phyloP scores from a whole-genome alignment of 2,888 invertebrate genomes.

The Ornithoptera priamus region DNA sequence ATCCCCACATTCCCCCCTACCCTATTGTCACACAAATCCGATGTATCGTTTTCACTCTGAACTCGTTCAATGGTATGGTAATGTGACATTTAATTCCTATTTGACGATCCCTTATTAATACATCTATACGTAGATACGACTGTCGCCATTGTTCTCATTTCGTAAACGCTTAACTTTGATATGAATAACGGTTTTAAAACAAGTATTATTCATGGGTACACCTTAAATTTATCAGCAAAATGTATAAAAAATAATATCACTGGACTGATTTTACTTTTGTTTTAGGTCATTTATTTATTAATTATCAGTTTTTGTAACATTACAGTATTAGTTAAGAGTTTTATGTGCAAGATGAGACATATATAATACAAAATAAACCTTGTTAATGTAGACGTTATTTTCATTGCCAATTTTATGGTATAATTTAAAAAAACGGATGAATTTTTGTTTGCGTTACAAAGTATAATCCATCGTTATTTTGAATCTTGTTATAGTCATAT shows the following conservation, averaged over 20 bases:
- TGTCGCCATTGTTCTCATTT: conserved; percentile 5
- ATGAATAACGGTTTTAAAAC: not conserved
- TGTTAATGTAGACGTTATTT: too few species aligned
- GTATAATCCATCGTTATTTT: not conserved
- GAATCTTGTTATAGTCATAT: conserved; percentile 4
- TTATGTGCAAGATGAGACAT: too few species aligned
- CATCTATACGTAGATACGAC: conserved; percentile 28
- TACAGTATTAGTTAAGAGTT: too few species aligned
- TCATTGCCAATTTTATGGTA: too few species aligned
- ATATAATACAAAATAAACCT: too few species aligned
- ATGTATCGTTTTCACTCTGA: conserved; percentile 74
- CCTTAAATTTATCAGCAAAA: too few species aligned
- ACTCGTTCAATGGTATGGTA: conserved; percentile 68
- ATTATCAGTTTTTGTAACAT: too few species aligned
- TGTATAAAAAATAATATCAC: too few species aligned
- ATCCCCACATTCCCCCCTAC: conserved; percentile 36
- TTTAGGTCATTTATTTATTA: too few species aligned
- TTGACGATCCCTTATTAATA: conserved; percentile 52
- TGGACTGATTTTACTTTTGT: too few species aligned
- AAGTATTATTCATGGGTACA: not conserved
- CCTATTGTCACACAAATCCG: conserved; percentile 72
- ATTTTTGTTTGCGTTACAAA: not conserved
- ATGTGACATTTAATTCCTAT: conserved; percentile 75
- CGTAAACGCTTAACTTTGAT: not conserved
- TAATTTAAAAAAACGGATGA: not conserved